Conservation (phyloP, 2,113 vertebrate species). For the Callithrix jacchus region DNA sequence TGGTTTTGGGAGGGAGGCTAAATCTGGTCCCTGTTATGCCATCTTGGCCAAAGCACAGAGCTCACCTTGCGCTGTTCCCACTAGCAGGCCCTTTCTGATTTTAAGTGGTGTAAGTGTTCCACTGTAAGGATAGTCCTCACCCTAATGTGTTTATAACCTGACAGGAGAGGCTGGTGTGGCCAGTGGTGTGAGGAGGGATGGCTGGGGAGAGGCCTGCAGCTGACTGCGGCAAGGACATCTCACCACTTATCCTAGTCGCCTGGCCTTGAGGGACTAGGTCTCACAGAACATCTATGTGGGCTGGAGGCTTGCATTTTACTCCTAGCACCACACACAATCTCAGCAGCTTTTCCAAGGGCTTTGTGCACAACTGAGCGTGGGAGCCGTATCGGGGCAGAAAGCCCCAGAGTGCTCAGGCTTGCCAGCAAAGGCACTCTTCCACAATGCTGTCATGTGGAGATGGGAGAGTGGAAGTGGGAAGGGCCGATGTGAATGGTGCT, state of each 20-base stretch:
- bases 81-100: neutral
- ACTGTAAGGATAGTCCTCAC: neutral
- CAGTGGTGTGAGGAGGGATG: neutral
- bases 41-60: slow-evolving; percentile 18
- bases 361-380: slow-evolving; percentile 69
- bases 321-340: slow-evolving; percentile 41
- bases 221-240: neutral
- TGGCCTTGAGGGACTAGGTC: neutral
- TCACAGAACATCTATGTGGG: slow-evolving; percentile 61
- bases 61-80: slow-evolving; percentile 43
- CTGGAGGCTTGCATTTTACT: slow-evolving; percentile 19
- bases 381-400: slow-evolving; percentile 64
- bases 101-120: neutral
- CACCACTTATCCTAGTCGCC: neutral
- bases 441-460: slow-evolving; percentile 70
- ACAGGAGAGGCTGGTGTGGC: neutral
- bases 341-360: slow-evolving; percentile 49
- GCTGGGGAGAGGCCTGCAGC: neutral
- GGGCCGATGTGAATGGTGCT: slow-evolving; percentile 60
- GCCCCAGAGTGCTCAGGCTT: slow-evolving; percentile 58
- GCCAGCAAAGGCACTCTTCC: slow-evolving; percentile 70
- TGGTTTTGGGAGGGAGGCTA: slow-evolving; percentile 36
- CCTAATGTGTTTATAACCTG: neutral
- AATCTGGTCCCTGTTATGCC: slow-evolving; percentile 32
- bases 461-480: slow-evolving; percentile 69